Conservation (phyloP, 2,797 vertebrate genomes). For the Clamator glandarius region DNA sequence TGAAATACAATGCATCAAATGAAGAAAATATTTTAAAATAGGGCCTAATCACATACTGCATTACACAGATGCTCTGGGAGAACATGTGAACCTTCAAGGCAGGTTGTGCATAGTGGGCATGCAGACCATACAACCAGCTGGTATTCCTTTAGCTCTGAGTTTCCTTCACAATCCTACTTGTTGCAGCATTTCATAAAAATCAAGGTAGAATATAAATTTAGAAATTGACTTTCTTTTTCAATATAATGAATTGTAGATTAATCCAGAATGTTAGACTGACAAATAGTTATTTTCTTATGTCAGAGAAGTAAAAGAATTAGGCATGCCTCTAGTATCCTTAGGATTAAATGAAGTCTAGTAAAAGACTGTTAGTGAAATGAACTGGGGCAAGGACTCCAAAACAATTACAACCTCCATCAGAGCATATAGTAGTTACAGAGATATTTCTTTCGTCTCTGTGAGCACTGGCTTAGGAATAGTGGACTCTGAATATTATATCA, state of each 20-base stretch:
- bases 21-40: neutral
- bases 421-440: constrained; percentile 7
- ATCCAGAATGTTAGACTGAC: neutral
- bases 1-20: constrained; percentile 21
- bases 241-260: neutral
- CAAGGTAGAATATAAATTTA: neutral
- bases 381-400: neutral
- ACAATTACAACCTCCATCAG: neutral
- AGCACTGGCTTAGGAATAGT: constrained; percentile 12
- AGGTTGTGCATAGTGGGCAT: neutral
- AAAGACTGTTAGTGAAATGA: neutral
- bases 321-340: neutral
- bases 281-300: neutral
- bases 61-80: neutral
- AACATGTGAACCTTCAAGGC: neutral
- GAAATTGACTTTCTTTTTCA: neutral
- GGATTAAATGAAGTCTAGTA: neutral
- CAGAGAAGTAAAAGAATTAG: neutral
- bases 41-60: neutral
- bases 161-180: neutral
- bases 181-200: neutral
- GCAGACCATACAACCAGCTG: neutral
- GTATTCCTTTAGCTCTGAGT: neutral
- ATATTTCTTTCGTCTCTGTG: neutral
- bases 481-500: neutral